Conservation (phyloP, 2,113 vertebrate species). For the Vidua macroura region DNA sequence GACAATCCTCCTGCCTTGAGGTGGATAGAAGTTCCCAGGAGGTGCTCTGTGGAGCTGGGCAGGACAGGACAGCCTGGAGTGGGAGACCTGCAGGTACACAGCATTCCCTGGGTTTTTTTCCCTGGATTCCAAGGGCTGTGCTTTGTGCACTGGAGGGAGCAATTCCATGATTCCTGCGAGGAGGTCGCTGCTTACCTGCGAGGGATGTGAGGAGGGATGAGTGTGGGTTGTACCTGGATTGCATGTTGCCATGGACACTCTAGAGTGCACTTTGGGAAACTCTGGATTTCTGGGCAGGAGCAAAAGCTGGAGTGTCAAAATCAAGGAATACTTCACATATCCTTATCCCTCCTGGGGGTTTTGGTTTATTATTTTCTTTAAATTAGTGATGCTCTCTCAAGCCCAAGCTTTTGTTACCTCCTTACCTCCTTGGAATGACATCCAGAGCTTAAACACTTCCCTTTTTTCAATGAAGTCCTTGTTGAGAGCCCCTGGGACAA, state of each 20-base stretch:
- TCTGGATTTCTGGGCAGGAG: neutral
- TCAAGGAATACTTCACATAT: neutral
- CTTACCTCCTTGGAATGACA: neutral
- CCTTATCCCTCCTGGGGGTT: neutral
- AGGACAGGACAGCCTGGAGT: neutral
- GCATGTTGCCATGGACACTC: neutral
- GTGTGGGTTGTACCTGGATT: neutral
- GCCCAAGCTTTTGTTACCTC: neutral
- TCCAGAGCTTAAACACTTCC: neutral
- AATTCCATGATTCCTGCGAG: neutral
- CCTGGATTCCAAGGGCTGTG: neutral
- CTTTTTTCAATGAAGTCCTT: conserved; percentile 32
- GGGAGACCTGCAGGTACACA: conserved; percentile 41
- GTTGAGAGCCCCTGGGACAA: conserved; percentile 88
- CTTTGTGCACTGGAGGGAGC: neutral
- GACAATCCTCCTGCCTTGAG: neutral
- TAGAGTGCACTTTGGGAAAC: neutral
- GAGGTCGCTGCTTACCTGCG: rapidly evolving
- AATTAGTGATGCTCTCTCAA: neutral
- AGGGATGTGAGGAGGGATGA: neutral
- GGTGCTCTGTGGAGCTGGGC: neutral
- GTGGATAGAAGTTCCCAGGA: conserved; percentile 32
- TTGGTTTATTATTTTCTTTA: neutral
- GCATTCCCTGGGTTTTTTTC: neutral
- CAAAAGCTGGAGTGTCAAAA: neutral